Percentiles rank a stretch among this genome's conserved stretches.
Evolutionary conservation across 2,888 invertebrate species (phyloP).

Genomic region (Pseudococcus longispinus): DNA sequence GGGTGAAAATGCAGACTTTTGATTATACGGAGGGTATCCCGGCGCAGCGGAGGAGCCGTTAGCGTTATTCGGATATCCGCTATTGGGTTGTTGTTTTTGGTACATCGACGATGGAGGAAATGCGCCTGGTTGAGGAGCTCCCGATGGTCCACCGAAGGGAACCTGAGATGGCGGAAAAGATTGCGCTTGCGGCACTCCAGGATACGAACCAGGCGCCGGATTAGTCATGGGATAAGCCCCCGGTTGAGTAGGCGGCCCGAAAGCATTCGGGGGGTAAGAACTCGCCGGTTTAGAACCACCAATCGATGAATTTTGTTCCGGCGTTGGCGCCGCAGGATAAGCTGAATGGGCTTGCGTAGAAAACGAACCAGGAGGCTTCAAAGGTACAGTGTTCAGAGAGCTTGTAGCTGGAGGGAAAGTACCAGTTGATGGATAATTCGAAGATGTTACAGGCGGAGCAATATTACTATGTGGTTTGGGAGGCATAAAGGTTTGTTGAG

Average conservation of each 20-base stretch:
- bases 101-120: conserved; percentile 7
- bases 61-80: not conserved
- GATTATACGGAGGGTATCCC: conserved; percentile 7
- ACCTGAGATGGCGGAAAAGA: not conserved
- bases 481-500: not conserved
- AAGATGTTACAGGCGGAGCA: not conserved
- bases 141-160: not conserved
- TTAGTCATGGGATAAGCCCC: not conserved
- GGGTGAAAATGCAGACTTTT: conserved; percentile 27
- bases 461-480: not conserved
- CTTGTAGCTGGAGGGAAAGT: not conserved
- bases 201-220: not conserved
- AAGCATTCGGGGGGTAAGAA: not conserved
- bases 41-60: not conserved
- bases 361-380: not conserved
- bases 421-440: not conserved
- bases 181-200: not conserved
- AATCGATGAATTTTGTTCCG: not conserved
- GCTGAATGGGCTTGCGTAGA: not conserved
- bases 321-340: not conserved
- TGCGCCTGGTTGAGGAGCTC: not conserved
- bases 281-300: not conserved
- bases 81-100: not conserved
- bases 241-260: not conserved
- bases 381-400: not conserved